These are phyloP conservation scores for Suillia variegata DNA, from an alignment of 2,888 invertebrate genomes.

Conservation along the genomic window DNA sequence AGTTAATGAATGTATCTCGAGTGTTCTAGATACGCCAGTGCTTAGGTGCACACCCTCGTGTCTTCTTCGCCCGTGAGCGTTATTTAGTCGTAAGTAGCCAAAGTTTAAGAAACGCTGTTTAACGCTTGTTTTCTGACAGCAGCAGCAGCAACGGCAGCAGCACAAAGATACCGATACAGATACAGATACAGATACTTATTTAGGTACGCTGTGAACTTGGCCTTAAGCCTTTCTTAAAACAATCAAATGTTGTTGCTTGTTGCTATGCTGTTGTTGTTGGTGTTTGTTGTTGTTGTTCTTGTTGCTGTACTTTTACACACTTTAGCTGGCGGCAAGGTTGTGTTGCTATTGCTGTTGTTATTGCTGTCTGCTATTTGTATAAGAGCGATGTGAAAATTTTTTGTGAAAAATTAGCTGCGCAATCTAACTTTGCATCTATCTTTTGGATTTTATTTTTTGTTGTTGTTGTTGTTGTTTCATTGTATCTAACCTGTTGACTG, in stretches of 20 bases:
- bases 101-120: background rate
- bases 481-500: conserved; percentile 3
- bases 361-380: background rate
- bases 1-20: too few relatives aligned
- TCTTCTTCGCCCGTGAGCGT: too few relatives aligned
- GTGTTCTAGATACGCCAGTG: too few relatives aligned
- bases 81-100: too few relatives aligned
- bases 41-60: too few relatives aligned
- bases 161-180: too few relatives aligned
- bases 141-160: too few relatives aligned
- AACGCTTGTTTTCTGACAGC: background rate
- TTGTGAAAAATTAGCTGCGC: conserved; percentile 3
- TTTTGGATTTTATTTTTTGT: background rate
- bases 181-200: too few relatives aligned
- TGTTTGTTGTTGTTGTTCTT: too few relatives aligned
- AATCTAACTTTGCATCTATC: background rate
- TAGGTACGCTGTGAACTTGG: background rate
- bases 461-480: background rate
- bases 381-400: too few relatives aligned
- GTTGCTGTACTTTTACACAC: background rate
- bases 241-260: background rate
- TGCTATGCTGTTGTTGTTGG: background rate
- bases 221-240: conserved; percentile 3
- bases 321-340: conserved; percentile 1
- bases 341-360: background rate